Conservation (phyloP, 2,888 invertebrate species). For the Crepidodera aurea region DNA sequence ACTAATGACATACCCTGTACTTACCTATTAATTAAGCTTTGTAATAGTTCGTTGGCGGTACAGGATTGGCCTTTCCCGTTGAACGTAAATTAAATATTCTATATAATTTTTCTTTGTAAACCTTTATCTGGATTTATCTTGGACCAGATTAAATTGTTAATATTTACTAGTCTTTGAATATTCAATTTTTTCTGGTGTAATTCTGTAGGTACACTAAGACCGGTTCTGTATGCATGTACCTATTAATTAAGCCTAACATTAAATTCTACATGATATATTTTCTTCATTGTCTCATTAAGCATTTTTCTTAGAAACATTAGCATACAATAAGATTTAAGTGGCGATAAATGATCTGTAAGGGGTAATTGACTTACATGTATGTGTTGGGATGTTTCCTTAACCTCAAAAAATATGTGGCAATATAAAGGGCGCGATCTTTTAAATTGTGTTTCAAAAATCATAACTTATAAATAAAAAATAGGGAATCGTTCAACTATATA, state of each 20-base stretch:
- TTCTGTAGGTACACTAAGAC: background rate
- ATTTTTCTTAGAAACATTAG: slow-evolving; percentile 6
- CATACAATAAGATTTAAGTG: slow-evolving; percentile 16
- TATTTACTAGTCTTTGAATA: background rate
- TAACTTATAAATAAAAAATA: too few species aligned
- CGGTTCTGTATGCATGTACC: background rate
- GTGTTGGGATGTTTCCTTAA: too few species aligned
- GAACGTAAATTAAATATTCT: too few species aligned
- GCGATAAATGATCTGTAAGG: slow-evolving; percentile 19
- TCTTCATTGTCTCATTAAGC: background rate
- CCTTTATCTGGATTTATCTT: background rate
- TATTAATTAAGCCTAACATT: background rate
- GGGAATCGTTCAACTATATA: too few species aligned
- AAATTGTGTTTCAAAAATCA: too few species aligned
- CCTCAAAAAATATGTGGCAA: too few species aligned
- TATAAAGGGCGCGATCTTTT: too few species aligned
- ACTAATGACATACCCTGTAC: slow-evolving; percentile 38
- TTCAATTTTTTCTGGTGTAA: background rate
- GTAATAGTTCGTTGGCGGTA: background rate
- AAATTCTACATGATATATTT: slow-evolving; percentile 5
- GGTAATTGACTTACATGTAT: too few species aligned
- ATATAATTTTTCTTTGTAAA: background rate
- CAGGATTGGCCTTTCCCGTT: background rate
- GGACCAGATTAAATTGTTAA: too few species aligned
- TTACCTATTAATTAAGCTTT: slow-evolving; percentile 27